phyloP scores from a whole-genome alignment of 2,797 vertebrate genomes.

The Onychomys arenicola region DNA sequence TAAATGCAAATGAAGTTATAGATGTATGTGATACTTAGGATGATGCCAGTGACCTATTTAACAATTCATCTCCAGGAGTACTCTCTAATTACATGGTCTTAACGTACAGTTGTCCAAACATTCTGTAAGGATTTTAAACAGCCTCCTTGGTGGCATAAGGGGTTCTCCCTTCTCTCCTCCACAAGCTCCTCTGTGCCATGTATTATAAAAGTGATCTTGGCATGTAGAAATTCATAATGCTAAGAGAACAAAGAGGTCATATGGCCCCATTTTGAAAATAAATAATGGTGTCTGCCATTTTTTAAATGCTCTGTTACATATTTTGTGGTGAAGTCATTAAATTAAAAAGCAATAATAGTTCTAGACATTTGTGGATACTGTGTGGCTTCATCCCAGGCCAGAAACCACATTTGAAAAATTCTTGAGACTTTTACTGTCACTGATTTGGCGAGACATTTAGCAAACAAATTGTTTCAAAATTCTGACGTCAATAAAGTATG shows the following conservation, averaged over 20 bases:
- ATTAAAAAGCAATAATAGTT: conserved; percentile 72
- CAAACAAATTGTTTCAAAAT: conserved; percentile 76
- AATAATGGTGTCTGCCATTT: conserved; percentile 53
- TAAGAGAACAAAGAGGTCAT: conserved; percentile 66
- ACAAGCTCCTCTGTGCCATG: background rate
- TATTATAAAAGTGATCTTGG: background rate
- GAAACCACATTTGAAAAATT: conserved; percentile 80
- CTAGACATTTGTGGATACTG: conserved; percentile 72
- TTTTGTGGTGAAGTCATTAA: conserved; percentile 68
- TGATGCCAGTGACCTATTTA: background rate
- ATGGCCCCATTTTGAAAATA: conserved; percentile 36
- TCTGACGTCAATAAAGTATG: conserved; percentile 58
- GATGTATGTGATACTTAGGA: background rate
- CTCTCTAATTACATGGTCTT: background rate
- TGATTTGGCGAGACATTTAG: conserved; percentile 76
- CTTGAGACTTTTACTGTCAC: conserved; percentile 72
- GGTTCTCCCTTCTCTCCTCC: conserved; percentile 1
- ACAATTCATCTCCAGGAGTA: background rate
- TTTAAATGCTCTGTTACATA: conserved; percentile 67
- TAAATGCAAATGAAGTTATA: conserved; percentile 36
- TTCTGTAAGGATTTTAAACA: background rate
- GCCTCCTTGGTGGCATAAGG: background rate
- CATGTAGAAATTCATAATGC: conserved; percentile 65
- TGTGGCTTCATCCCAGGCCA: conserved; percentile 78
- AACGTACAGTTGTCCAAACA: background rate